These are phyloP conservation scores for Homarus americanus DNA, from an alignment of 1,140 invertebrate genomes.

Conservation along the genomic window DNA sequence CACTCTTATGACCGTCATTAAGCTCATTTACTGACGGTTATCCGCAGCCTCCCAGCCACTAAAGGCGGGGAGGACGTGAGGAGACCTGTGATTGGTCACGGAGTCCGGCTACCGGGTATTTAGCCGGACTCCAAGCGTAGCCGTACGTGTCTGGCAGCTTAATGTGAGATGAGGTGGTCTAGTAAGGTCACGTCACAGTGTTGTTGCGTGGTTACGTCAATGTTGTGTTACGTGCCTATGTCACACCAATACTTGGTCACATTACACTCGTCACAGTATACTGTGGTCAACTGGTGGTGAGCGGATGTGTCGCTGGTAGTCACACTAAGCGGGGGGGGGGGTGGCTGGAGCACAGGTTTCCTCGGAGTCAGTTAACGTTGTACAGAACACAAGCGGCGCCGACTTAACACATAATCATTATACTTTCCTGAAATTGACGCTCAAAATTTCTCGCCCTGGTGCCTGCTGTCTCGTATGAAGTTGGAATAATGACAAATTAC, in stretches of 20 bases:
- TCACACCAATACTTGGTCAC: no score
- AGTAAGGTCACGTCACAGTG: no score
- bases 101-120: background rate
- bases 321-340: no score
- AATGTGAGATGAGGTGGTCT: background rate
- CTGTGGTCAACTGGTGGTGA: no score
- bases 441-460: background rate
- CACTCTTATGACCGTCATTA: background rate
- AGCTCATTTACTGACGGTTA: background rate
- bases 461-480: background rate
- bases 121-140: slow-evolving; percentile 20
- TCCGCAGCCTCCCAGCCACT: background rate
- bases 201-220: no score
- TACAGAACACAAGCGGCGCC: no score
- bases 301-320: no score
- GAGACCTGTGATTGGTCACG: slow-evolving; percentile 5
- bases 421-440: background rate
- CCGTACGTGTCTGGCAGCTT: slow-evolving; percentile 22
- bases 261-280: no score
- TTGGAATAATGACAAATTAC: background rate
- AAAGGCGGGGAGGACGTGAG: background rate
- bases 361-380: no score
- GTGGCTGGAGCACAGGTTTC: no score
- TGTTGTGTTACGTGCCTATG: no score
- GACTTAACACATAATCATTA: background rate